Evolutionary conservation across 2,888 invertebrate genomes (phyloP), one percentile per base, ranked within the genome.

Genomic region (Empis stercorea): DNA sequence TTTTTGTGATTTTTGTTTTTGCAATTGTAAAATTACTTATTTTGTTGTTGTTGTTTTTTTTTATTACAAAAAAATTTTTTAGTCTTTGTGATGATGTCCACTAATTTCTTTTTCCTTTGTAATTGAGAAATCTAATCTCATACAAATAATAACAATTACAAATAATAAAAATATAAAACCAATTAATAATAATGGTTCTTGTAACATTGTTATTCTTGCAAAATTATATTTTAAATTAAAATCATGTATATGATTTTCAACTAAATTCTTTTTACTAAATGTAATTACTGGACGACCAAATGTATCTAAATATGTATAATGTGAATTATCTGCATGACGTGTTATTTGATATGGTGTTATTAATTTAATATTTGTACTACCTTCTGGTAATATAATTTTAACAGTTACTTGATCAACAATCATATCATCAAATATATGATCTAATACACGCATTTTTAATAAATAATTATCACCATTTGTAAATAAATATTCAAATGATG

Each of bases 391-490:
- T 58, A 97, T 88, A 45, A 99, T 80, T 63, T 84, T 87, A 1
- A 97, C 80, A 30, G 81, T 75, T 30, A 92, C 71, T 58, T 95
- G 85, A 60, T 97, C 94, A 44, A 99, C 82, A 45, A 87, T 79
- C 87, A 96, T 93, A 58, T 99, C 94, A 71, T 97, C 96, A 70
- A 84, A 95, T 40, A 99, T 80, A 64, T 97, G 97, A 69, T 99
- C 97, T 54, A 99, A 72, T n/a, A 95, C 73, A 53, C 95, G 79
- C 86, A 99, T 91, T 64, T 87, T 89, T 47, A 99, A 71, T 38
- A 86, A 75, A 67, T 85, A 95, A 27, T 85, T 77, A 63, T 80
- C 79, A 51, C 84, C 85, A 51, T 78, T 76, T 44, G 84, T 84
- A 65, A 79, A 95, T 27, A 99, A 73, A 69, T 96, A 96, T 63